These are phyloP conservation scores for Boloria euphrosyne DNA, from an alignment of 2,888 invertebrate species.

Conservation along the genomic window DNA sequence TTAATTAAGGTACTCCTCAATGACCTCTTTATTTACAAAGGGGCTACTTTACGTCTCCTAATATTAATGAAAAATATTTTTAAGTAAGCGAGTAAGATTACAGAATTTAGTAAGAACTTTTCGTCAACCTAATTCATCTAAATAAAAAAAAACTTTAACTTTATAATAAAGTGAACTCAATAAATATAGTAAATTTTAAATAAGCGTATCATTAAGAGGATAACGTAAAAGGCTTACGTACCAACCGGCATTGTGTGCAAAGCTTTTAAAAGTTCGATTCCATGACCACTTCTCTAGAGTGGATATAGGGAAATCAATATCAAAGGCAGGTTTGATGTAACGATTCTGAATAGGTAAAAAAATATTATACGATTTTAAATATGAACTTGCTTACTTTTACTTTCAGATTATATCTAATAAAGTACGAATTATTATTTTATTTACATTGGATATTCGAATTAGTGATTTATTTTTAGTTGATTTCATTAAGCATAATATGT, in stretches of 20 bases:
- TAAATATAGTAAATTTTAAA: background rate
- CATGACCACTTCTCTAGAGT: conserved; percentile 28
- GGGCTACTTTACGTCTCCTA: background rate
- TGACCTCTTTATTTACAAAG: background rate
- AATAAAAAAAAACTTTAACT: background rate
- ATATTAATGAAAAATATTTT: too few relatives aligned
- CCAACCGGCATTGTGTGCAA: conserved; percentile 34
- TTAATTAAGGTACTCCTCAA: background rate
- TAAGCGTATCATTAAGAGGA: conserved; percentile 2
- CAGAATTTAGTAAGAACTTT: background rate
- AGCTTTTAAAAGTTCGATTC: conserved; percentile 42
- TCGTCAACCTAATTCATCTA: background rate
- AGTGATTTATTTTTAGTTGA: too few relatives aligned
- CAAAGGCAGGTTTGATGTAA: conserved; percentile 17
- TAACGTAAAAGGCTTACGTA: conserved; percentile 18
- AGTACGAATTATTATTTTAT: too few relatives aligned
- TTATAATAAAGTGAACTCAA: background rate
- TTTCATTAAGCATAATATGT: too few relatives aligned
- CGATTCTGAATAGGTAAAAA: conserved; percentile 7
- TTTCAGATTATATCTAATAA: too few relatives aligned
- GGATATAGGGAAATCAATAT: conserved; percentile 26
- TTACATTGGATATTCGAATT: too few relatives aligned
- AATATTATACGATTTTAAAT: background rate
- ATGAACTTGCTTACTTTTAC: too few relatives aligned
- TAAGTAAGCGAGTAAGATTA: too few relatives aligned